Conservation (phyloP, 2,113 vertebrate species). For the Pollachius pollachius region DNA sequence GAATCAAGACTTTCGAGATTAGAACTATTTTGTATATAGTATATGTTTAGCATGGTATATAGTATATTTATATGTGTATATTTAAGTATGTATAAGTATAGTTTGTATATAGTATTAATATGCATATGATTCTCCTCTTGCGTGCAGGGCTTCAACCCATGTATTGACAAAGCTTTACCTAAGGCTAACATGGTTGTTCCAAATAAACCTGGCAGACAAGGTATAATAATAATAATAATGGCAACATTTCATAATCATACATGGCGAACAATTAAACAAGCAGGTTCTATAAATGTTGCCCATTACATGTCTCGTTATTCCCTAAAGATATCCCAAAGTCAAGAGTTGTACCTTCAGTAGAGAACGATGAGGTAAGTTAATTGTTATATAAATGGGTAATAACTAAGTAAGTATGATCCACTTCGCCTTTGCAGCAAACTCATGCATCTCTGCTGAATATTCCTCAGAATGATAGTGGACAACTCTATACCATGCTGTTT, state of each 20-base stretch:
- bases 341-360: slow-evolving; percentile 65
- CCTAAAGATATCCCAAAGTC: slow-evolving; percentile 59
- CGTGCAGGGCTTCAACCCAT: slow-evolving; percentile 49
- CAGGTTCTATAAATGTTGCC: neutral
- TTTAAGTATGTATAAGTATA: no score
- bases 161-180: slow-evolving; percentile 35
- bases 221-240: slow-evolving; percentile 39
- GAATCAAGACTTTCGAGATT: no score
- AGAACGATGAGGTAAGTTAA: slow-evolving; percentile 61
- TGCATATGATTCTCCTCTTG: slow-evolving; percentile 12
- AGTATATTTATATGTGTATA: no score
- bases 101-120: no score
- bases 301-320: slow-evolving; percentile 1
- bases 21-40: no score
- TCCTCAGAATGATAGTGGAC: slow-evolving; percentile 75
- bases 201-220: slow-evolving; percentile 53
- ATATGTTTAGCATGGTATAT: no score
- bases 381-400: neutral
- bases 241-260: neutral
- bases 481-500: slow-evolving; percentile 86
- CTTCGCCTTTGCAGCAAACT: neutral
- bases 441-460: slow-evolving; percentile 23
- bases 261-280: neutral
- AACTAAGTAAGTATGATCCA: neutral
- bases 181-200: slow-evolving; percentile 44